Base-by-base conservation (phyloP, 2,113 vertebrate genomes). In the Vanacampus margaritifer region DNA sequence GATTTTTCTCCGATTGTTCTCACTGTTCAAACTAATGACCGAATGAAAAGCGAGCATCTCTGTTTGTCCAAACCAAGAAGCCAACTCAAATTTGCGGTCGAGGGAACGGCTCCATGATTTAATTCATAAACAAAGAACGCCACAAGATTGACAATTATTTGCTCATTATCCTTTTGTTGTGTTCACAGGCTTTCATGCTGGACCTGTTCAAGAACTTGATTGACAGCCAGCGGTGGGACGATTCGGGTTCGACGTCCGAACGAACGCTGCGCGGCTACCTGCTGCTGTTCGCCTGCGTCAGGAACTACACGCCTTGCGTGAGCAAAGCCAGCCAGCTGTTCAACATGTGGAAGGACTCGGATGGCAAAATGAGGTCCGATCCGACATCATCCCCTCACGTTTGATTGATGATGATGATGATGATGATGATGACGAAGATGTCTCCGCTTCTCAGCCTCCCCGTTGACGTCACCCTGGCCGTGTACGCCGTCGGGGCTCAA, bases 171-270 rank as follows among this genome's bases (percentile, higher is more conserved):
- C 39, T 3, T 9, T 10, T 46, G 11, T 35, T 51, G 23, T 74
- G 16, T 70, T 57, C 43, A 0, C 86, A 98, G 96, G 80, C 69
- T 60, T 94, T 94, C 72, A 94, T 97, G 2, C 75, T 97, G 57
- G 62, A 86, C 59, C 86, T 98, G 39, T 92, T 97, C 64, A 84
- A 64, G 63, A 84, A 71, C 4, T 89, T 96, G 80, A 95, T 95
- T n/a, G 94, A 95, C 35, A 82, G 32, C 2, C 95, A 97, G 91
- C 69, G 86, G 0, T 98, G 95, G 95, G 86, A 37, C 2, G 90
- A 93, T 5, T 92, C 95, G 0, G 95, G 96, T 36, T 92, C 94
- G 0, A 68, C 94, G 62, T 92, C 95, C 0, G 86, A 96, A 86
- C 75, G 93, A 19, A 62, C 94, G 80, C 88, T 95, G 16, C 88